These are phyloP conservation scores for Ophraella communa DNA, from an alignment of 2,888 invertebrate genomes.

Conservation along the genomic window DNA sequence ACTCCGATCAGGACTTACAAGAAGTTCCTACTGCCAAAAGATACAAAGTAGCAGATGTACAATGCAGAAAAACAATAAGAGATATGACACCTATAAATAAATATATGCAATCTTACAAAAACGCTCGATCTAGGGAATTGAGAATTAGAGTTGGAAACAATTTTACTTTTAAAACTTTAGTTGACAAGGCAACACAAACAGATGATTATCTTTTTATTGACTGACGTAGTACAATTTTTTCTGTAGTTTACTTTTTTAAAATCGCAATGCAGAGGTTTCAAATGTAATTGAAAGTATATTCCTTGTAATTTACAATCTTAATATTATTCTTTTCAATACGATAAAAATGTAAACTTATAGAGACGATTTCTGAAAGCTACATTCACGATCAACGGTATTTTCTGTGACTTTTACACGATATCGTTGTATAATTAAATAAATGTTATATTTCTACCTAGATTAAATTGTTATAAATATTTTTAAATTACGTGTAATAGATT, in stretches of 20 bases:
- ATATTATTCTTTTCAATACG: too few species aligned
- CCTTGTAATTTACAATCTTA: not conserved
- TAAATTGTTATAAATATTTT: not conserved
- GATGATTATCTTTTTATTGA: constrained; percentile 38
- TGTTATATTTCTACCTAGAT: not conserved
- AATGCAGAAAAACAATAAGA: constrained; percentile 51
- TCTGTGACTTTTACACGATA: too few species aligned
- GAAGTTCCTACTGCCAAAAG: constrained; percentile 44
- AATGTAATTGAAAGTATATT: not conserved
- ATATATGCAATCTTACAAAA: not conserved
- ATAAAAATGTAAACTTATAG: too few species aligned
- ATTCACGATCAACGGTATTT: too few species aligned
- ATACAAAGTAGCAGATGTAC: constrained; percentile 50
- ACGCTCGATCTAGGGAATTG: constrained; percentile 20
- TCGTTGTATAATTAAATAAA: too few species aligned
- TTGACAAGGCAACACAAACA: constrained; percentile 52
- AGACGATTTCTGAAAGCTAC: too few species aligned
- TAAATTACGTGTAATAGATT: not conserved
- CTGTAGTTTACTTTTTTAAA: not conserved
- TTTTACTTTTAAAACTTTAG: constrained; percentile 29
- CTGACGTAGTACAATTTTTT: not conserved
- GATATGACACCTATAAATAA: constrained; percentile 31
- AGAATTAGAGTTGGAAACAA: constrained; percentile 23
- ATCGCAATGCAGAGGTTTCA: not conserved
- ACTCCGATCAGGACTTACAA: constrained; percentile 27